A percentile compares a stretch with the other conserved stretches of the same genome.
These are phyloP conservation scores for Epinephelus moara DNA, from an alignment of 2,113 vertebrate genomes.

Conservation along the genomic window DNA sequence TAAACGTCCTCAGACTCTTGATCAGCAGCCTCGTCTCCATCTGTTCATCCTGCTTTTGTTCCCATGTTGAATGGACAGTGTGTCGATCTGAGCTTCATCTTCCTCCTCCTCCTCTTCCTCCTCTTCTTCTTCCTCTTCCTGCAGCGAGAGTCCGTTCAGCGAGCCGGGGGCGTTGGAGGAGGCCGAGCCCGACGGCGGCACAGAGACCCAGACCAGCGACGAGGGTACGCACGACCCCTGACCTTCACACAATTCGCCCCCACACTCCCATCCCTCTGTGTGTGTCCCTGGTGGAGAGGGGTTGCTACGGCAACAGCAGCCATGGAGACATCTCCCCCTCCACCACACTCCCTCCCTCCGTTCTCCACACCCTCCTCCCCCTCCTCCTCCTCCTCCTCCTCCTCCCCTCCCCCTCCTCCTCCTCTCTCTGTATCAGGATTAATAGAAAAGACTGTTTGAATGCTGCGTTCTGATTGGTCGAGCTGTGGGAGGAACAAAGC, in stretches of 20 bases:
- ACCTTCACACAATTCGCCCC: conserved; percentile 65
- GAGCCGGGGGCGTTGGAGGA: conserved; percentile 96
- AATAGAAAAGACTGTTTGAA: conserved; percentile 38
- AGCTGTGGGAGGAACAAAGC: conserved; percentile 33
- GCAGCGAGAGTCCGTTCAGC: conserved; percentile 97
- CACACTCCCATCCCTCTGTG: conserved; percentile 29
- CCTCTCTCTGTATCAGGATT: conserved; percentile 37
- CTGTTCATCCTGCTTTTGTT: conserved; percentile 53
- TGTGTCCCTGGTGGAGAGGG: conserved; percentile 48
- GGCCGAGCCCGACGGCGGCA: conserved; percentile 93
- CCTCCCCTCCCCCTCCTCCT: not conserved
- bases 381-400: not conserved
- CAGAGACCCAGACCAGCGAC: conserved; percentile 96
- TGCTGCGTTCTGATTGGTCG: conserved; percentile 53
- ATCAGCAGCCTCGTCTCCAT: conserved; percentile 29
- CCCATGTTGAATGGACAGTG: conserved; percentile 43
- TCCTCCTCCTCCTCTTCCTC: not conserved
- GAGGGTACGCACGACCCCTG: conserved; percentile 88
- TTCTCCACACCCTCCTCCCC: conserved; percentile 19
- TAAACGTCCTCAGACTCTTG: conserved; percentile 7
- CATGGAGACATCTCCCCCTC: conserved; percentile 66
- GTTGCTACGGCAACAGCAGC: conserved; percentile 79
- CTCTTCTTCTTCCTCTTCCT: not conserved
- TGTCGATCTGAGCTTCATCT: conserved; percentile 21
- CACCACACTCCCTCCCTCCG: conserved; percentile 8